A percentile compares a stretch with the other conserved stretches of the same genome.
These are phyloP conservation scores for Orientallactaga sibirica DNA, from an alignment of 2,797 vertebrate species.

Conservation along the genomic window DNA sequence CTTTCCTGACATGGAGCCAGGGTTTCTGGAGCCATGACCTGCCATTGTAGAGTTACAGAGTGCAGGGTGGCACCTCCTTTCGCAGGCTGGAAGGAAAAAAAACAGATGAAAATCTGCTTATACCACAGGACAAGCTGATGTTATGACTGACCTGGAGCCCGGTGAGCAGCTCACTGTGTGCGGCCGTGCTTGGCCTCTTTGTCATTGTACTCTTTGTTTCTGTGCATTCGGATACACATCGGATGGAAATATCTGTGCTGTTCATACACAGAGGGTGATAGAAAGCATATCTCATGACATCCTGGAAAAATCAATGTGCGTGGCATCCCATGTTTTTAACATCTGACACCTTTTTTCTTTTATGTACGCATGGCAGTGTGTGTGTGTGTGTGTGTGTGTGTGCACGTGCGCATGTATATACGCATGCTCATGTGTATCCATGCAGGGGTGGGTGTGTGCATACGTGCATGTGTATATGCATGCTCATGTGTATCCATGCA, in stretches of 20 bases:
- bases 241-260: background rate
- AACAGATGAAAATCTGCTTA: background rate
- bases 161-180: background rate
- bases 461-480: too few species aligned
- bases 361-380: too few species aligned
- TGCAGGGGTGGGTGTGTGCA: too few species aligned
- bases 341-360: background rate
- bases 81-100: background rate
- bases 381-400: too few species aligned
- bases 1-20: background rate
- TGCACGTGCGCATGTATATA: too few species aligned
- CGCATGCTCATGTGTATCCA: too few species aligned
- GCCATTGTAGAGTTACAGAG: background rate
- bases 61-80: background rate
- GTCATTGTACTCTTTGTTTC: background rate
- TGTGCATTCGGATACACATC: background rate
- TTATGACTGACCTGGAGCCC: background rate
- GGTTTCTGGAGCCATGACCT: background rate
- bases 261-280: background rate
- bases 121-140: too few species aligned
- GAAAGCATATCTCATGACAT: background rate
- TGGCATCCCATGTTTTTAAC: background rate
- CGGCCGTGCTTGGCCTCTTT: background rate
- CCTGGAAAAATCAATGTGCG: background rate
- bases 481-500: too few species aligned